These are phyloP conservation scores for Caenorhabditis macrosperma DNA, from an alignment of 2,888 invertebrate species.

Conservation along the genomic window DNA sequence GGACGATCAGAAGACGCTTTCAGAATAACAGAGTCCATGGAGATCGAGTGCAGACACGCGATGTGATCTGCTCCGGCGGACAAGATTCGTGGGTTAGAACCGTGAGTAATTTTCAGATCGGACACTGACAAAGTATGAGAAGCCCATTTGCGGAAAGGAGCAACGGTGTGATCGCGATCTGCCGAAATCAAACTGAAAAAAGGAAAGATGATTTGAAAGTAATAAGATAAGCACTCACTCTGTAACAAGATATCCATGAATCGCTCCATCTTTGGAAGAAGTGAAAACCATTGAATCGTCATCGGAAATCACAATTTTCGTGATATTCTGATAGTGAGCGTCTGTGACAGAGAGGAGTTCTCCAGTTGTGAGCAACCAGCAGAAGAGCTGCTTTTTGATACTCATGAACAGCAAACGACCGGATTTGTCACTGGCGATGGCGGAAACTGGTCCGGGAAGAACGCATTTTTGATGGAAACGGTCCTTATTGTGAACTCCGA, in stretches of 20 bases:
- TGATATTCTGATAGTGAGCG: slow-evolving; percentile 73
- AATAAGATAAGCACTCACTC: slow-evolving; percentile 67
- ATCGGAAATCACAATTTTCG: slow-evolving; percentile 62
- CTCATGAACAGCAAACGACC: slow-evolving; percentile 71
- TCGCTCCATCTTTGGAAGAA: slow-evolving; percentile 69
- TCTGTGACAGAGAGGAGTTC: slow-evolving; percentile 69
- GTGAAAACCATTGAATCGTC: slow-evolving; percentile 70
- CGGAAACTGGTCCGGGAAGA: slow-evolving; percentile 63
- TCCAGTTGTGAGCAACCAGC: slow-evolving; percentile 70
- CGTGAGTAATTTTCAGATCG: slow-evolving; percentile 66
- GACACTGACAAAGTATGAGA: slow-evolving; percentile 70
- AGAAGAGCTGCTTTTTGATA: slow-evolving; percentile 69
- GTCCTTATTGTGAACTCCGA: slow-evolving; percentile 67
- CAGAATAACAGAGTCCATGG: slow-evolving; percentile 64
- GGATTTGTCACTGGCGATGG: slow-evolving; percentile 57
- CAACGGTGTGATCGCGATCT: slow-evolving; percentile 58
- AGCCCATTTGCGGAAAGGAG: slow-evolving; percentile 67
- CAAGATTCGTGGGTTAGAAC: slow-evolving; percentile 66
- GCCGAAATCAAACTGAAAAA: slow-evolving; percentile 59
- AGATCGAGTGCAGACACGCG: slow-evolving; percentile 66
- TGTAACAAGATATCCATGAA: slow-evolving; percentile 70
- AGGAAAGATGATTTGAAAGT: neutral
- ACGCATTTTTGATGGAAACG: slow-evolving; percentile 67
- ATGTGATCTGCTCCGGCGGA: slow-evolving; percentile 71
- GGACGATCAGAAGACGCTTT: slow-evolving; percentile 72